Evolutionary conservation across 2,888 invertebrate genomes (phyloP), one percentile per base, ranked within the genome.

Genomic region (Sepioteuthis lessoniana): DNA sequence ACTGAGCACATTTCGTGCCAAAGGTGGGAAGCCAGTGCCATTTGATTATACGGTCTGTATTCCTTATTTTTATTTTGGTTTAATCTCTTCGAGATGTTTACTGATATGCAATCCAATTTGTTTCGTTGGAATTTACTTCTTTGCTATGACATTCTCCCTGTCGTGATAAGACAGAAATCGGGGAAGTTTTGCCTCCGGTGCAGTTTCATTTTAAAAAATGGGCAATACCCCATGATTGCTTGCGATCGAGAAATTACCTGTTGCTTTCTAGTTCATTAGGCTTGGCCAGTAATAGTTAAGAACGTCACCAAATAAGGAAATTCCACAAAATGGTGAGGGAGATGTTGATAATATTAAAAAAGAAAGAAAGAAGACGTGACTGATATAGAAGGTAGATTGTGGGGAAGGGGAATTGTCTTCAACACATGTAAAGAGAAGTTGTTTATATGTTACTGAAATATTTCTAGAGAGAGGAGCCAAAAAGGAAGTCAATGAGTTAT

Each of bases 71-170:
- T 55, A 28, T 76, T 76, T 76, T 76, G 76, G 76, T 76, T 25
- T 35, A 35, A n/a, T 76, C n/a, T 76, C 8, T 76, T 76, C 55
- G 55, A 76, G 76, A 76, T 76, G 19, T 76, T 76, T n/a, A n/a
- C 76, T 35, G 76, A 76, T 76, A 76, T 76, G 76, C 76, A n/a
- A 76, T 76, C 76, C 76, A 76, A 76, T 76, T 76, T 76, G 76
- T 76, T n/a, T 76, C 76, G 76, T n/a, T 35, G 19, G n/a, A 19
- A n/a, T 76, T 76, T n/a, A 35, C 8, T 7, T 35, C n/a, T 35
- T 76, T 35, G 19, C 16, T 0, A 35, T n/a, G 76, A 76, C 13
- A 76, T 76, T 76, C n/a, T 0, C 13, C 60, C 47, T 19, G 47
- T 47, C 19, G 47, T 47, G n/a, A n/a, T 76, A 35, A 13, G 2